Conservation (phyloP, 2,888 invertebrate species). For the Hydraecia micacea region DNA sequence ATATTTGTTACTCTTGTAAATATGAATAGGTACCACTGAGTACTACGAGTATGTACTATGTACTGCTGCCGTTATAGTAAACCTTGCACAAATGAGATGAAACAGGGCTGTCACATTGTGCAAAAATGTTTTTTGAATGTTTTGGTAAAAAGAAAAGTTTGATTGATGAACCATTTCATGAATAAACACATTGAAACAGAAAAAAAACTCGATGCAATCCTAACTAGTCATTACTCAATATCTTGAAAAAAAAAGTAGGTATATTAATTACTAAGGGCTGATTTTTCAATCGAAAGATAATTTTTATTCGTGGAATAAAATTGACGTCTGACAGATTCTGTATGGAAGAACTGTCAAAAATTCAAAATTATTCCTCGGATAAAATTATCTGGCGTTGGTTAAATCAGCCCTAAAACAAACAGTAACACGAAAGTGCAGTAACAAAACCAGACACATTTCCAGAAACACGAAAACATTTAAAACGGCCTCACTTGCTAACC, state of each 20-base stretch:
- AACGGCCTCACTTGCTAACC: conserved; percentile 1
- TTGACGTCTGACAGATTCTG: no score
- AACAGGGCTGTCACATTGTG: conserved; percentile 35
- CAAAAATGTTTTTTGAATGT: neutral
- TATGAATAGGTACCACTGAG: conserved; percentile 24
- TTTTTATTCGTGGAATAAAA: no score
- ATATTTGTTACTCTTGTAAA: conserved; percentile 42
- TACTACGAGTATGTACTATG: conserved; percentile 19
- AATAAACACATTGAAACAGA: neutral
- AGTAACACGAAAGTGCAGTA: neutral
- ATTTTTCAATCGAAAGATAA: no score
- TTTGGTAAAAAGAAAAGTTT: neutral
- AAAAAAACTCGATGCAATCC: neutral
- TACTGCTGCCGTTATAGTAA: conserved; percentile 30
- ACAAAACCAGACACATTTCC: neutral
- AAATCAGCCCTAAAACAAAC: neutral
- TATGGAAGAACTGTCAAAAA: no score
- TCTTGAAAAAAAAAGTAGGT: neutral
- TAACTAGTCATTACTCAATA: neutral
- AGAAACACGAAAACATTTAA: conserved; percentile 6
- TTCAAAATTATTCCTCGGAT: no score
- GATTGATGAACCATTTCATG: neutral
- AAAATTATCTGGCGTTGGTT: no score
- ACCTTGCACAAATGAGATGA: conserved; percentile 23
- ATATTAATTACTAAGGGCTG: no score